Base-by-base conservation (phyloP, 23 tunicate species). In the Ciona savignyi region DNA sequence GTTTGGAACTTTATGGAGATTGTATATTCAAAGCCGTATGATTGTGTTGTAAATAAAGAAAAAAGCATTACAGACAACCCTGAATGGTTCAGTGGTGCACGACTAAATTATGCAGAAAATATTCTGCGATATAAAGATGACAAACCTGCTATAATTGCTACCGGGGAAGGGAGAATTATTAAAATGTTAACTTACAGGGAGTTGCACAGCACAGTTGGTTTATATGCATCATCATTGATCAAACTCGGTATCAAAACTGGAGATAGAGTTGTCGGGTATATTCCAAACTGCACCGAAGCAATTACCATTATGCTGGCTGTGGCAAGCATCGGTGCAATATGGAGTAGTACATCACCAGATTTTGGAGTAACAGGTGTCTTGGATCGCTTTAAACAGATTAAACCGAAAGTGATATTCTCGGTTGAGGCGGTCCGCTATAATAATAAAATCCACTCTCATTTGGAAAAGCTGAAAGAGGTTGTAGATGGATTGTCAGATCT, bases 261-360 rank as follows among this genome's bases (percentile, higher is more conserved):
- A n/a, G n/a, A n/a, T n/a, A n/a, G n/a, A n/a, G n/a, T n/a, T n/a
- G n/a, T n/a, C n/a, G n/a, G n/a, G 82, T 90, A 90, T 62, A 70
- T 90, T 32, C 90, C 97, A n/a, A 90, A 90, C 60, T 90, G 90
- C 74, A 76, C 74, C 48, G 90, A 90, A 75, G 89, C 97, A 0
- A 73, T 90, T 15, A 63, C 71, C 1, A 83, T 80, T 4, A 90
- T 90, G 97, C 51, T 90, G 60, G 97, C 97, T 2, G 48, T 78
- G 23, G 97, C 97, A n/a, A n/a, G n/a, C n/a, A n/a, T n/a, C n/a
- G n/a, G n/a, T n/a, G n/a, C n/a, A n/a, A n/a, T n/a, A n/a, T n/a
- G n/a, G n/a, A n/a, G n/a, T n/a, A n/a, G n/a, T n/a, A n/a, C n/a
- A n/a, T n/a, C n/a, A 25, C 97, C 97, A 23, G 97, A 90, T 49